Evolutionary conservation across 2,113 vertebrate species (phyloP), one percentile per base, ranked within the genome.

Genomic region (Xiphophorus hellerii): DNA sequence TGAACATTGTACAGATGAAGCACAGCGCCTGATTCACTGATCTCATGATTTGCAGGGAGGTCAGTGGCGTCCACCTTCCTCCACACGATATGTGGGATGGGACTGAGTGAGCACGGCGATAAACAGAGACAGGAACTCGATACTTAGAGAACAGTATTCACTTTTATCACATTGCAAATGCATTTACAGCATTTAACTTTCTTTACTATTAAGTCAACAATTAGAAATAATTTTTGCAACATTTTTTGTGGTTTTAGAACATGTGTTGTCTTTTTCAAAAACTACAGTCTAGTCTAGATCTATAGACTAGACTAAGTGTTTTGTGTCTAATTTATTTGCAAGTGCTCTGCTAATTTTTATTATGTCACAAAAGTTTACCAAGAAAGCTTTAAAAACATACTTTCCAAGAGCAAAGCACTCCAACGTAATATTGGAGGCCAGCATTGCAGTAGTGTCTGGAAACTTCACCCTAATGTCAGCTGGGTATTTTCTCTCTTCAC

Each of bases 331-430:
- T 64, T 20, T 31, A 65, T 65, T 37, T 37, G 8, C 63, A 35
- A 25, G 20, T 37, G 31, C 22, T 37, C 9, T 65, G 22, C 37
- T 5, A 2, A 13, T 14, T n/a, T 6, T 37, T 37, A 37, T 12
- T 2, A 11, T 3, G 10, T 37, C 9, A 37, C 35, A 37, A 37
- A 37, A 3, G 35, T 11, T 11, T 37, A 44, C 12, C 2, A 10
- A 76, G 20, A 11, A 39, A 20, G 67, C 3, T 37, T 25, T 0
- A 0, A 29, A 65, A 31, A 72, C 97, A 94, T 95, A 99, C 98
- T 99, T 99, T 91, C 98, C 98, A 87, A 99, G 95, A 39, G 97
- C 98, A 90, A 99, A 99, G 90, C 98, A 99, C 85, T 99, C 98
- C 80, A 99, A 88, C 0, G 97, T 98, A 80, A 99, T 96, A 2